These are phyloP conservation scores for Micromesistius poutassou DNA, from an alignment of 2,797 vertebrate genomes.

Conservation along the genomic window DNA sequence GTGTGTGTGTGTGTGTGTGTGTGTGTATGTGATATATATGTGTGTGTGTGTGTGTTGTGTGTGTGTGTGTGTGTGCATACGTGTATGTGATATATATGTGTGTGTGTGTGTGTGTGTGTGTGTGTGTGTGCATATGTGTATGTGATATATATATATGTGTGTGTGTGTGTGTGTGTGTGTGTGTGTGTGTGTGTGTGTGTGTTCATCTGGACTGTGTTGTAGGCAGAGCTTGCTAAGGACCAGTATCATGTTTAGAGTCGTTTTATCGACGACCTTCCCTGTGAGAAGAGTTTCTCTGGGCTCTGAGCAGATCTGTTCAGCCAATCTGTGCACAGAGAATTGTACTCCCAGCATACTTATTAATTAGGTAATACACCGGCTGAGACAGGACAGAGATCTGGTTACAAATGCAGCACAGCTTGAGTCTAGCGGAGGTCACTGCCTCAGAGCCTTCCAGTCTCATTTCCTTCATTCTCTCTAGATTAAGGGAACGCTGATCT, in stretches of 20 bases:
- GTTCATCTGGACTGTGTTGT: background rate
- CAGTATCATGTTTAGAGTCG: background rate
- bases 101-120: too few species aligned
- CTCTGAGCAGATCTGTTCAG: background rate
- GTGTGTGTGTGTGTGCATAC: too few species aligned
- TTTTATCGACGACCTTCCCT: background rate
- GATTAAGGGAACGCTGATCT: background rate
- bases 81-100: too few species aligned
- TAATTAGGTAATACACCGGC: background rate
- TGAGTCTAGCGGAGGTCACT: background rate
- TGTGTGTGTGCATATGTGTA: too few species aligned
- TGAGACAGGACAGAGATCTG: background rate
- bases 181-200: too few species aligned
- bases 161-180: background rate
- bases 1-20: too few species aligned
- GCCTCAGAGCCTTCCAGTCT: background rate
- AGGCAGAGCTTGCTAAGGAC: background rate
- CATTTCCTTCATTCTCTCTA: background rate
- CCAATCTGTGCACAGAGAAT: background rate
- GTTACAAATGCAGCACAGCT: background rate
- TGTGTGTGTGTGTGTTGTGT: background rate
- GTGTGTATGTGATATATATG: background rate
- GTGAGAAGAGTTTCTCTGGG: background rate
- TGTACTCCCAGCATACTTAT: background rate
- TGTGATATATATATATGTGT: background rate